Conservation (phyloP, 2,888 invertebrate species). For the Polydrusus tereticollis region DNA sequence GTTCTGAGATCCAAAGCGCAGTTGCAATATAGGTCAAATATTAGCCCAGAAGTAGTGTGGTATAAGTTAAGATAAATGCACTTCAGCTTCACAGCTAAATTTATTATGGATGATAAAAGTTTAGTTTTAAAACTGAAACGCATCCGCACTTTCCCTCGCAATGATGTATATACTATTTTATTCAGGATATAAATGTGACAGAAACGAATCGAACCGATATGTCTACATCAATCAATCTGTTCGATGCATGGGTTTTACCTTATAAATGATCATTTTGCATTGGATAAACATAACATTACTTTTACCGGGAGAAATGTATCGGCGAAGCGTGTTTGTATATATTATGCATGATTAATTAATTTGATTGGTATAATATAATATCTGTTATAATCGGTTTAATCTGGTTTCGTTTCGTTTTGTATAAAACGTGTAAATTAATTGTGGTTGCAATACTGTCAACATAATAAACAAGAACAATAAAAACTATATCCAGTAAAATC, state of each 20-base stretch:
- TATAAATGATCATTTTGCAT: conserved; percentile 42
- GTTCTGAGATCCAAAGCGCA: no score
- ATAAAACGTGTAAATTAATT: no score
- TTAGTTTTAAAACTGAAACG: background rate
- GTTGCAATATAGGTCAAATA: no score
- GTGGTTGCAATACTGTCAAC: no score
- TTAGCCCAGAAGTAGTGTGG: no score
- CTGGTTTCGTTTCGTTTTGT: no score
- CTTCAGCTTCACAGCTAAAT: no score
- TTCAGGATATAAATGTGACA: conserved; percentile 33
- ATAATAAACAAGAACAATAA: no score
- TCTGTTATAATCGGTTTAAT: no score
- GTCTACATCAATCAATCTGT: conserved; percentile 46
- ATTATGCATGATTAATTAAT: background rate
- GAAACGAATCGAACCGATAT: conserved; percentile 35
- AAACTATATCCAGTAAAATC: no score
- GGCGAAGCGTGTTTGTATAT: background rate
- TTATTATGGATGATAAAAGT: background rate
- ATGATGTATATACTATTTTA: conserved; percentile 26
- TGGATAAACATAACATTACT: conserved; percentile 25
- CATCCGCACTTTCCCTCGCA: background rate
- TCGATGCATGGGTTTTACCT: conserved; percentile 37
- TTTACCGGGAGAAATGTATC: background rate
- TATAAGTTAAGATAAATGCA: no score
- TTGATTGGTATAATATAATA: background rate